Percentiles rank a stretch among this genome's conserved stretches.
These are phyloP conservation scores for Eciton burchellii DNA, from an alignment of 1,140 invertebrate species.

Conservation along the genomic window DNA sequence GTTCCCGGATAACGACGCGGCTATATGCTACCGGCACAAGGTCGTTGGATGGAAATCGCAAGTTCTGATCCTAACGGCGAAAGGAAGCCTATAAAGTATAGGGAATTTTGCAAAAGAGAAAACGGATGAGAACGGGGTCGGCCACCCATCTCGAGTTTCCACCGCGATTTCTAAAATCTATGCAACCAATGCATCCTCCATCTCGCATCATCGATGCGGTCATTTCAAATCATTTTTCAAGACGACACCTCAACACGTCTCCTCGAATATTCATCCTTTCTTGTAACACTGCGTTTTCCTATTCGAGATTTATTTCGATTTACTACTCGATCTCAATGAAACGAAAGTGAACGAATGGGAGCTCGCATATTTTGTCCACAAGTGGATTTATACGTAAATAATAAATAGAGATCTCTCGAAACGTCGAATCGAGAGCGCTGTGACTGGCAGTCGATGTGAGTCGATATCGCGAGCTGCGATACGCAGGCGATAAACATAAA, in stretches of 20 bases:
- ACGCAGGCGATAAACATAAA: slow-evolving; percentile 38
- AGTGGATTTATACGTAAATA: not conserved
- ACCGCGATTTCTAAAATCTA: slow-evolving; percentile 24
- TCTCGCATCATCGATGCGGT: not conserved
- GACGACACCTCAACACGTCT: not conserved
- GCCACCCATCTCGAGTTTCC: slow-evolving; percentile 29
- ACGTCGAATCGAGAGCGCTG: slow-evolving; percentile 7
- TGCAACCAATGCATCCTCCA: not conserved
- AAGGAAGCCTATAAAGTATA: slow-evolving; percentile 44
- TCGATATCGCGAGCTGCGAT: slow-evolving; percentile 12
- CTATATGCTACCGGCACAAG: slow-evolving; percentile 52
- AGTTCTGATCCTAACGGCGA: slow-evolving; percentile 54
- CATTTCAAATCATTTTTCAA: too few species aligned
- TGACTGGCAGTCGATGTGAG: slow-evolving; percentile 11
- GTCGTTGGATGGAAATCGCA: slow-evolving; percentile 56
- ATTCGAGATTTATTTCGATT: not conserved
- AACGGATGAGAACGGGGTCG: slow-evolving; percentile 5
- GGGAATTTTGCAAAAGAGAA: slow-evolving; percentile 19
- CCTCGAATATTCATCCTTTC: not conserved
- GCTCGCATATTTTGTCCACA: too few species aligned
- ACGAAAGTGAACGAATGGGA: not conserved
- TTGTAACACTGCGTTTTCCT: not conserved
- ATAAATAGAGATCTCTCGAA: slow-evolving; percentile 37
- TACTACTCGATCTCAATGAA: not conserved
- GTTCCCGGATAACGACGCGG: slow-evolving; percentile 14